Percentiles rank a stretch among this genome's conserved stretches.
Conservation (phyloP, 2,797 vertebrate species). For the Hybognathus amarus region DNA sequence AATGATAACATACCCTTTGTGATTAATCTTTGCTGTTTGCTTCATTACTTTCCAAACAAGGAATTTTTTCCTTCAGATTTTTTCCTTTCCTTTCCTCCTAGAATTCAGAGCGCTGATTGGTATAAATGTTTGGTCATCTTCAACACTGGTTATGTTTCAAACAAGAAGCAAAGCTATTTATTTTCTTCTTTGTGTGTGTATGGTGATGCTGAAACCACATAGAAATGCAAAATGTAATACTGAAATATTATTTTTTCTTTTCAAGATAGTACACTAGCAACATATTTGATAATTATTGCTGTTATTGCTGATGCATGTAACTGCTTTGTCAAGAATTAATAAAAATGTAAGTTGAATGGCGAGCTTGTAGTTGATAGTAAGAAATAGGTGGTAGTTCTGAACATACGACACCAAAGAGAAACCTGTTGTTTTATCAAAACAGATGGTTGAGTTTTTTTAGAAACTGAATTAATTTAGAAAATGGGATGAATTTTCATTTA, state of each 20-base stretch:
- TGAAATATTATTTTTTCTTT: too few species aligned
- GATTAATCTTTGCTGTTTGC: slow-evolving; percentile 9
- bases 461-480: not conserved
- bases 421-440: not conserved
- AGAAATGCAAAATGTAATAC: too few species aligned
- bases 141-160: not conserved
- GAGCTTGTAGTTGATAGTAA: not conserved
- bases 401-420: not conserved
- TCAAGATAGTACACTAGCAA: too few species aligned
- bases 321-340: too few species aligned
- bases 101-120: not conserved
- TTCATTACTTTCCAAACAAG: not conserved
- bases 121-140: not conserved
- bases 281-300: too few species aligned
- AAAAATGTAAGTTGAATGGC: too few species aligned
- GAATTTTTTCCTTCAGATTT: not conserved
- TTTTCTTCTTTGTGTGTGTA: too few species aligned
- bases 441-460: not conserved
- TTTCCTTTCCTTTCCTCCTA: too few species aligned
- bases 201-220: too few species aligned
- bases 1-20: not conserved
- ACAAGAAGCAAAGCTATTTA: not conserved
- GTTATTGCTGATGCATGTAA: too few species aligned
- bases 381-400: not conserved
- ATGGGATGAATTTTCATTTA: not conserved